Base-by-base conservation (phyloP, 2,113 vertebrate genomes). In the Silurus glanis region DNA sequence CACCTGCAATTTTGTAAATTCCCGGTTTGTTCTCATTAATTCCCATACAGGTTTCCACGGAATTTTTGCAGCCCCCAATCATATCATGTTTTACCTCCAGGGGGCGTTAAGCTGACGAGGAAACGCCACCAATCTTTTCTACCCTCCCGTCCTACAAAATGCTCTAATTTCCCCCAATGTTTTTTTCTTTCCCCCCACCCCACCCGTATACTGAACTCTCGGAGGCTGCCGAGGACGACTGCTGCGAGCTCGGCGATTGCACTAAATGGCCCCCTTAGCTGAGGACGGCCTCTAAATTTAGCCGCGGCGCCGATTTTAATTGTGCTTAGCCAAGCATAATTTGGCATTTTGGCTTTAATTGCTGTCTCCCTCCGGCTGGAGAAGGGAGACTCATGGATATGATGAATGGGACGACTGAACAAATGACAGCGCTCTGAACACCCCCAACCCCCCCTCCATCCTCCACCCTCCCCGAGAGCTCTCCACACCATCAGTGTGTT, bases 251-350 rank as follows among this genome's bases (percentile, higher is more conserved):
- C 84, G 85, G 86, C 79, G 81, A 88, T 88, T n/a, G 88, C 81
- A 74, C 84, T 89, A 91, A 92, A 91, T 89, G 89, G 82, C 88
- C 89, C 88, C 88, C 83, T 89, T 88, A 88, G 87, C 90, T 66
- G 85, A 81, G 87, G 89, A 87, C 81, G 86, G 90, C 83, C 90
- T 89, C 91, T 91, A 92, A 90, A 91, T 91, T 90, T 91, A 91
- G 88, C 89, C 47, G 23, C 80, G 25, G 67, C 9, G 51, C 72
- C 78, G 85, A 82, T 84, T 89, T 85, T 89, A 91, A 90, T 92
- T 91, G 90, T 90, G 91, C 92, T 92, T 90, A 93, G 90, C 83
- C 87, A 90, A 89, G 92, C 92, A 92, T 91, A 87, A 91, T 92
- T 89, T 92, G 90, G 85, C 90, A 91, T 92, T 92, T 91, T 90